Base-by-base conservation (phyloP, 2,888 invertebrate genomes). In the Druceiella hillmani region DNA sequence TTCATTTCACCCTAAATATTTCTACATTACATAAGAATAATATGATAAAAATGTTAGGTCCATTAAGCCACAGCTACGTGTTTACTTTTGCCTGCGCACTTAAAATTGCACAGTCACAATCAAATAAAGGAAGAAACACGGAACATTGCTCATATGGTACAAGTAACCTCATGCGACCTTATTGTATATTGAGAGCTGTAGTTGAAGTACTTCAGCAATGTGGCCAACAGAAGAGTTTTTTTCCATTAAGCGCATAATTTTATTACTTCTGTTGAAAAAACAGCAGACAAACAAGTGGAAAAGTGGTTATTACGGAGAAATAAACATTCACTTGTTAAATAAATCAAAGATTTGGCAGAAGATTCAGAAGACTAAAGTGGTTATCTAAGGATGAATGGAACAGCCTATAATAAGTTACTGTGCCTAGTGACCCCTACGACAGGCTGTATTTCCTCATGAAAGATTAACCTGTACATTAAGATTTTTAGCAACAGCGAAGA, bases 361-460 rank as follows among this genome's bases (percentile, higher is more conserved):
- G 22, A 20, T n/a, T n/a, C 22, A 20, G 22, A 20, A 20, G 22
- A 20, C 22, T 20, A n/a, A n/a, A 6, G 22, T 20, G n/a, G 22
- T 20, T 20, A 20, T 20, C 22, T 20, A 20, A 20, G 22, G 22
- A 20, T 20, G 22, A n/a, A 20, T 20, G 22, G n/a, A 20, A 20
- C 22, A 20, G 22, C 22, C 22, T 20, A 20, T 20, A 20, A 20
- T 20, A n/a, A 20, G 22, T 20, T 20, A 20, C 22, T 20, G 22
- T n/a, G 22, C 22, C 22, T 20, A 20, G 22, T 20, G 22, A 20
- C 22, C 6, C 22, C 22, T n/a, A n/a, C 22, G 22, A 6, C 22
- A 20, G 22, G 6, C 22, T 20, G n/a, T 20, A 20, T 20, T n/a
- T 20, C 22, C 22, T 20, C 22, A 20, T 20, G 22, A 20, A 20